Conservation (phyloP, 2,113 vertebrate species). For the Phycodurus eques region DNA sequence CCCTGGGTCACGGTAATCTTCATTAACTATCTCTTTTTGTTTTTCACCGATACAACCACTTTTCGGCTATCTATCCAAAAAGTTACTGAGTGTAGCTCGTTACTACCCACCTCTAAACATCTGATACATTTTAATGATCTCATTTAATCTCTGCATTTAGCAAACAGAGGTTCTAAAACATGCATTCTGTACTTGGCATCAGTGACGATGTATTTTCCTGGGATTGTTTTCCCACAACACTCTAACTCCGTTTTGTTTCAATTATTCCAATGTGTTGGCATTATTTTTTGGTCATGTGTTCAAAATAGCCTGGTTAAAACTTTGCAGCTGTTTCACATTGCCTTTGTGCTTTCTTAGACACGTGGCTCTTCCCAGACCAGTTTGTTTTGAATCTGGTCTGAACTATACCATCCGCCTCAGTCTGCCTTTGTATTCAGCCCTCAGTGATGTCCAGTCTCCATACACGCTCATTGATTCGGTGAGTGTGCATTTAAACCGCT, state of each 20-base stretch:
- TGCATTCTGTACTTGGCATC: background rate
- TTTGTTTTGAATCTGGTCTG: constrained; percentile 90
- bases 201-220: background rate
- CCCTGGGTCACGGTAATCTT: constrained; percentile 83
- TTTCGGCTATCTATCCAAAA: background rate
- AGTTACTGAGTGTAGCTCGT: background rate
- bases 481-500: constrained; percentile 38
- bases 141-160: background rate
- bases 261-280: background rate
- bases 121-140: background rate
- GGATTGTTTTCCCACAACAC: background rate
- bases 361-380: constrained; percentile 80
- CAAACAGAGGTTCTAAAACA: background rate
- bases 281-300: background rate
- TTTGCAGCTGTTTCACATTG: background rate
- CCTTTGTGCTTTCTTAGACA: constrained; percentile 71
- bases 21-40: constrained; percentile 9
- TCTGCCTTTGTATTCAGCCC: constrained; percentile 82
- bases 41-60: background rate
- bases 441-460: constrained; percentile 80
- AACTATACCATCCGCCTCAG: constrained; percentile 92
- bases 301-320: background rate
- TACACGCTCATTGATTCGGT: constrained; percentile 96
- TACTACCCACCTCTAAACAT: background rate
- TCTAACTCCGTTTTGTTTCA: background rate